Evolutionary conservation across 2,888 invertebrate genomes (phyloP).

Genomic region (Amphipyra berbera): DNA sequence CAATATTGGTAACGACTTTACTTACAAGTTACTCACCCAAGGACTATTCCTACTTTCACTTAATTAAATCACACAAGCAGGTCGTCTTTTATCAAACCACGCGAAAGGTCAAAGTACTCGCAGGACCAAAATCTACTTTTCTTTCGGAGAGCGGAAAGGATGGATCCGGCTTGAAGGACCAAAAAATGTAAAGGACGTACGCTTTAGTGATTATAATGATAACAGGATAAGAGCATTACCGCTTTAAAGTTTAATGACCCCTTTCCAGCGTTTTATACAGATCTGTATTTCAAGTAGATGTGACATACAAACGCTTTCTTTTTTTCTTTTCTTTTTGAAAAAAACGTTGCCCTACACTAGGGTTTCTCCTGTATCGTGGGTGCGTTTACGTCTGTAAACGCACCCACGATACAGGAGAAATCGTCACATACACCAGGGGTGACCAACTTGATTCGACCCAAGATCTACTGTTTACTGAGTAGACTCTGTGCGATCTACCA

Average conservation of each 20-base stretch:
- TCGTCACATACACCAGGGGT: too few relatives aligned
- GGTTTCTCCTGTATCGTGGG: too few relatives aligned
- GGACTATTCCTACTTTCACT: not conserved
- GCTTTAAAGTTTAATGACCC: constrained; percentile 22
- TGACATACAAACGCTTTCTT: not conserved
- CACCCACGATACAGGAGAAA: too few relatives aligned
- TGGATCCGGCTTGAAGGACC: constrained; percentile 18
- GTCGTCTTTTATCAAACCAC: not conserved
- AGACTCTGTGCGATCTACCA: too few relatives aligned
- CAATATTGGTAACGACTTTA: too few relatives aligned
- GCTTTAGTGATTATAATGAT: constrained; percentile 27
- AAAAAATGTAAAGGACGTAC: constrained; percentile 13
- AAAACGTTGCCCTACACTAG: too few relatives aligned
- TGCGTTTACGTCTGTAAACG: not conserved
- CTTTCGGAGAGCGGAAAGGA: constrained; percentile 10
- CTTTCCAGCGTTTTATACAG: constrained; percentile 5
- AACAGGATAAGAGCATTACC: constrained; percentile 22
- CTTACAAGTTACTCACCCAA: too few relatives aligned
- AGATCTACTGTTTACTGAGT: too few relatives aligned
- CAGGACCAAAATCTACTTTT: constrained; percentile 5
- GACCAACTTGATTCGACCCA: too few relatives aligned
- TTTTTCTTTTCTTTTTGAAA: not conserved
- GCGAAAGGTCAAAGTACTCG: constrained; percentile 7
- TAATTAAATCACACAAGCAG: not conserved
- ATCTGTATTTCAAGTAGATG: constrained; percentile 3